Conservation (phyloP, 2,888 invertebrate species). For the Amblyteles armatorius region DNA sequence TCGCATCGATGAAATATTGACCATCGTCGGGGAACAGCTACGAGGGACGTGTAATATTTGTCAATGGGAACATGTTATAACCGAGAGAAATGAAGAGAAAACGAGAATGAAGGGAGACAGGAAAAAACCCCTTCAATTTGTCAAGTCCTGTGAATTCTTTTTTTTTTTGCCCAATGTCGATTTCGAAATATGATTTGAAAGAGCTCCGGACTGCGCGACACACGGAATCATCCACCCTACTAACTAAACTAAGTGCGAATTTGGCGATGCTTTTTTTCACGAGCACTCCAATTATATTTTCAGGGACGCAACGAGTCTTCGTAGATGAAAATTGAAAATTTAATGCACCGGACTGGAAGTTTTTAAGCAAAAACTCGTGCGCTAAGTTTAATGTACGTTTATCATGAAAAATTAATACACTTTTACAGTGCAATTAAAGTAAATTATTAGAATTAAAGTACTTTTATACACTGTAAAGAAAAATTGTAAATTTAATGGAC, state of each 20-base stretch:
- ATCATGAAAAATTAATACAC: not conserved
- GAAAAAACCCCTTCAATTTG: conserved; percentile 73
- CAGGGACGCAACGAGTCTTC: not conserved
- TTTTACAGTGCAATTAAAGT: not conserved
- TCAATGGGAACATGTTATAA: conserved; percentile 44
- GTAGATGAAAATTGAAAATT: no score
- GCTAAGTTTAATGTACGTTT: no score
- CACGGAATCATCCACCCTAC: not conserved
- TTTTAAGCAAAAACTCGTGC: not conserved
- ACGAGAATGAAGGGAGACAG: not conserved
- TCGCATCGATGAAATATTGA: conserved; percentile 35
- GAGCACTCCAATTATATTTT: not conserved
- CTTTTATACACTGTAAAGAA: no score
- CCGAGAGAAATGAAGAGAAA: conserved; percentile 34
- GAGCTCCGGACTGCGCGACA: not conserved
- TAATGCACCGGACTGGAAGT: no score
- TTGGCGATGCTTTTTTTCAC: conserved; percentile 13
- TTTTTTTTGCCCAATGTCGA: conserved; percentile 32
- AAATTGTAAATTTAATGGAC: no score
- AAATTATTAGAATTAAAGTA: no score
- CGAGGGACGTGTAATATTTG: conserved; percentile 47
- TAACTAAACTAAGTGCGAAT: conserved; percentile 29
- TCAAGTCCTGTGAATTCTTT: conserved; percentile 75
- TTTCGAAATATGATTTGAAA: conserved; percentile 20
- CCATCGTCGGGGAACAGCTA: not conserved